Base-by-base conservation (phyloP, 2,888 invertebrate species). In the Agonopterix arenella region DNA sequence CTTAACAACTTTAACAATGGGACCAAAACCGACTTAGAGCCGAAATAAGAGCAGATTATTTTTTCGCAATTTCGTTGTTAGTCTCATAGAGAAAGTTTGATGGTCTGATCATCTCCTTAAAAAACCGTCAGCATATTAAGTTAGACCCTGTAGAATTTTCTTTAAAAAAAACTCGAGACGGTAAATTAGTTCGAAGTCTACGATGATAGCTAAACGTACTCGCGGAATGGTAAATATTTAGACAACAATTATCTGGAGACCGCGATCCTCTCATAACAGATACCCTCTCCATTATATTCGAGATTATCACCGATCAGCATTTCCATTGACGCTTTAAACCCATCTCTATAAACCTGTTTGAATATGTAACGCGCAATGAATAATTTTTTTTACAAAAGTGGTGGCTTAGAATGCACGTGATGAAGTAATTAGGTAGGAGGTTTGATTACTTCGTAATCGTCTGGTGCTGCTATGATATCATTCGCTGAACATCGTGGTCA, bases 391-490 rank as follows among this genome's bases (percentile, higher is more conserved):
- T 28, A 28, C 28, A 28, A 28, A 40, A 36, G 37, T 48, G 2
- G 44, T 49, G 51, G 45, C 36, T 56, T 40, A 40, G 51, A 57
- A 51, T 47, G 48, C 57, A 57, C 10, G 40, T n/a, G 1, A 40
- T 10, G 40, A n/a, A 58, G 54, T 59, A 53, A 56, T 59, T 55
- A 60, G 59, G 77, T 81, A 67, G 60, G 50, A 57, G 63, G 76
- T 73, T 75, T 76, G 81, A 80, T 83, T 80, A 77, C 80, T 78
- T 73, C 80, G 81, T 80, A 84, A 83, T 77, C 78, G 76, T 74
- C 73, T 70, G 64, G 70, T 71, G 68, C 70, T 74, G 67, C 69
- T 76, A 81, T 84, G 83, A 84, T 82, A 83, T 81, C 81, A 84
- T 82, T 82, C 78, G 76, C 73, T 76, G 73, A 76, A 66, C 71